Base-by-base conservation (phyloP, 2,797 vertebrate species). In the Podargus strigoides region DNA sequence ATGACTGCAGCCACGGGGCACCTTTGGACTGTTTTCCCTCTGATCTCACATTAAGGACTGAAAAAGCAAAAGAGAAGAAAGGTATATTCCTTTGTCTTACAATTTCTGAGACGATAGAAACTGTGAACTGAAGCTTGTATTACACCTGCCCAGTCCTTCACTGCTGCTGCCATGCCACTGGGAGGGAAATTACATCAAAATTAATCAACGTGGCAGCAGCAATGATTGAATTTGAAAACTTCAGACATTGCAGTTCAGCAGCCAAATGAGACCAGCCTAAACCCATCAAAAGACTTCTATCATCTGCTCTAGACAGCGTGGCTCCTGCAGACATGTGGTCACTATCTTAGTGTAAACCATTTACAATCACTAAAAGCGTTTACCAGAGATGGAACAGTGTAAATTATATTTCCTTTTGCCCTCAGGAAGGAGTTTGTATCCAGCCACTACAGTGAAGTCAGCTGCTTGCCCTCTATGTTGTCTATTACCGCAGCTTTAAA, bases 161-260 rank as follows among this genome's bases (percentile, higher is more conserved):
- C 32, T 81, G 73, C 82, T 69, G 64, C 75, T 56, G 76, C 63
- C 39, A 26, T 32, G 37, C 56, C 49, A 47, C 72, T 26, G 88
- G 72, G 47, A 83, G 81, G 66, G 50, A 89, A 94, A 89, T 44
- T 7, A 34, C 80, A 91, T 90, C 78, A 74, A 44, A 74, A 84
- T 63, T 27, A 79, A 96, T 94, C 94, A 90, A 2, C 1, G 3
- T 74, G 86, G 79, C 95, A 95, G 93, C 74, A 90, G 62, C 68
- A 52, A 20, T 74, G 90, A 95, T 84, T 95, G 93, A 93, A 81
- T 79, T 9, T 78, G 96, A 97, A 93, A 86, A 69, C 88, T 46
- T 86, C 18, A 85, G 94, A 83, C 93, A 34, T 5, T 20, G 70
- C 78, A 82, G 88, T 66, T 95, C 53, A 87, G 76, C 79, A 90